Conservation (phyloP, 2,888 invertebrate species). For the Melinaea marsaeus region DNA sequence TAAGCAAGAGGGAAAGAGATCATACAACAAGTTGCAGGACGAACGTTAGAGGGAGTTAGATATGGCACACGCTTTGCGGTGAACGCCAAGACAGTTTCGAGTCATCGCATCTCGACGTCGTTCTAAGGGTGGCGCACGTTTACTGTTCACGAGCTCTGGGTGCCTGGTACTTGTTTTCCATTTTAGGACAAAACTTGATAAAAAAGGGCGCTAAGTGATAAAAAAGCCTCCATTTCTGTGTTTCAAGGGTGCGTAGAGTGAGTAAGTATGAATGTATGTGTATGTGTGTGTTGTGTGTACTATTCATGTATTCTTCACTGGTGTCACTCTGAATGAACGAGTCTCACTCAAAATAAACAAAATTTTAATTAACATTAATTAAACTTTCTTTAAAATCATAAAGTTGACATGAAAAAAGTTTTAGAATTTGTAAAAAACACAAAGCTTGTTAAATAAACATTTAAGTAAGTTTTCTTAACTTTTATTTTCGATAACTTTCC, state of each 20-base stretch:
- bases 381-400: no score
- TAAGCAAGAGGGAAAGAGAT: constrained; percentile 58
- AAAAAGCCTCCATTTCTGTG: constrained; percentile 13
- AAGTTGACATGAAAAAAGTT: no score
- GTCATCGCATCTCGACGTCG: constrained; percentile 69
- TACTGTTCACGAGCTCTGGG: constrained; percentile 52
- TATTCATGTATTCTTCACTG: no score
- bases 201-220: constrained; percentile 62
- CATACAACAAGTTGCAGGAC: constrained; percentile 27
- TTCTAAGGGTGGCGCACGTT: constrained; percentile 63
- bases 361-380: no score
- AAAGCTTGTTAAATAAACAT: no score
- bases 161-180: constrained; percentile 76
- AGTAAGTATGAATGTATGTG: constrained; percentile 14
- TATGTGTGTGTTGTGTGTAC: background rate
- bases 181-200: constrained; percentile 78
- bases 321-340: no score
- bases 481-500: constrained; percentile 11
- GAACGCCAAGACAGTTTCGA: constrained; percentile 58
- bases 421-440: no score
- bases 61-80: constrained; percentile 48
- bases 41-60: constrained; percentile 65
- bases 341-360: no score
- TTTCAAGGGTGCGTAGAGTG: constrained; percentile 26
- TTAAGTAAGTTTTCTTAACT: background rate